Percentiles rank a stretch among this genome's conserved stretches.
Conservation (phyloP, 2,797 vertebrate species). For the Pangasius krempfi region DNA sequence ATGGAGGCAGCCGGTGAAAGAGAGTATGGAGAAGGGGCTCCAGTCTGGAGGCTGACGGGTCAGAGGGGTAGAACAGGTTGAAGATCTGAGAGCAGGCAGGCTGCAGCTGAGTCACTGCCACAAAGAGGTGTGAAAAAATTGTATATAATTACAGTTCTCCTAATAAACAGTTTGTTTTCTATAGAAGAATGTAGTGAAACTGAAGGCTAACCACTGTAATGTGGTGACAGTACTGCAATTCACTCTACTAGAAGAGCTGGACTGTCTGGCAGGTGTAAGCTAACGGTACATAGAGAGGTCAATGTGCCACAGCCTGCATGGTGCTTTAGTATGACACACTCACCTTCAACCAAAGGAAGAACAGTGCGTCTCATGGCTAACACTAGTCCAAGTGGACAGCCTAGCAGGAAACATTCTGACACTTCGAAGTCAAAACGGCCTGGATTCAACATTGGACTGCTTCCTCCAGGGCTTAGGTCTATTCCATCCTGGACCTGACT, state of each 20-base stretch:
- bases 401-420: conserved; percentile 94
- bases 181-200: not conserved
- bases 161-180: conserved; percentile 15
- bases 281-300: conserved; percentile 27
- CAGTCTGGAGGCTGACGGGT: conserved; percentile 93
- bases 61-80: conserved; percentile 97
- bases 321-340: conserved; percentile 35
- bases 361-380: conserved; percentile 96
- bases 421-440: conserved; percentile 94
- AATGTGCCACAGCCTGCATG: conserved; percentile 8
- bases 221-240: not conserved
- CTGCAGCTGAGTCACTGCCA: conserved; percentile 86
- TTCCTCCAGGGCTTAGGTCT: conserved; percentile 75
- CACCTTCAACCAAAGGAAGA: conserved; percentile 89
- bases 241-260: conserved; percentile 1
- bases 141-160: not conserved
- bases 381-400: conserved; percentile 92
- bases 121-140: conserved; percentile 40
- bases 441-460: conserved; percentile 79
- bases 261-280: conserved; percentile 19
- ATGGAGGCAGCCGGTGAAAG: conserved; percentile 91
- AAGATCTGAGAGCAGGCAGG: conserved; percentile 96
- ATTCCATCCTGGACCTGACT: conserved; percentile 84
- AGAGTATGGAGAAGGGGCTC: conserved; percentile 89
- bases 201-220: not conserved